Evolutionary conservation across 2,888 invertebrate genomes (phyloP), one percentile per base, ranked within the genome.

Genomic region (Lepidochitona cinerea): DNA sequence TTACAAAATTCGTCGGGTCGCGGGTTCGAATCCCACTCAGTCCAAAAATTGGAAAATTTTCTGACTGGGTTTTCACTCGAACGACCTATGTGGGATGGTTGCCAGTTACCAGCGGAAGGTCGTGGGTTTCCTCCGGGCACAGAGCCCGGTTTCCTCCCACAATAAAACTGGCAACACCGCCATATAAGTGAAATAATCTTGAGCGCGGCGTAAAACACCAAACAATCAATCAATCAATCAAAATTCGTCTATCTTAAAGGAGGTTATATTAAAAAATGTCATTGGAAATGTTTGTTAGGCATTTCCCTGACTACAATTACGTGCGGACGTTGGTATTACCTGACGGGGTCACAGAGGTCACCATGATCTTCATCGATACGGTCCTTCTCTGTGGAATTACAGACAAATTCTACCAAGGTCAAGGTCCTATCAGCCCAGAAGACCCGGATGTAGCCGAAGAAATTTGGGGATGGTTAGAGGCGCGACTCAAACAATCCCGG

Each of bases 311-410:
- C 71, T 85, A 85, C 41, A 90, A 88, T 76, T 91, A 91, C 83
- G 85, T 82, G 12, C 77, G 87, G 36, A 69, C 71, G 1, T 85
- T 84, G 69, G 70, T 70, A 7, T 73, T 87, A 36, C 85, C 85
- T 23, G 79, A 81, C 65, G 71, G 76, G 12, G 78, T 79, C 26
- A 78, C 79, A 12, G 79, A 75, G 0, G 74, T 90, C 1, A 89
- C 90, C 29, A 80, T 91, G 37, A 33, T 91, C 7, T 89, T 92
- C 89, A 81, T 91, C 32, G 91, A 91, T 80, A 91, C 91, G 4
- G 86, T 92, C 29, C 80, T 89, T 6, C 79, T 92, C 32, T 91
- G 91, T 75, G 91, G 91, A 0, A 87, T 87, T 71, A 82, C 84
- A 23, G 85, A 84, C 36, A 77, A 82, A 23, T 79, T 81, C 67